Percentiles rank a stretch among this genome's conserved stretches.
Evolutionary conservation across 2,797 vertebrate species (phyloP).

Genomic region (Tachyglossus aculeatus): DNA sequence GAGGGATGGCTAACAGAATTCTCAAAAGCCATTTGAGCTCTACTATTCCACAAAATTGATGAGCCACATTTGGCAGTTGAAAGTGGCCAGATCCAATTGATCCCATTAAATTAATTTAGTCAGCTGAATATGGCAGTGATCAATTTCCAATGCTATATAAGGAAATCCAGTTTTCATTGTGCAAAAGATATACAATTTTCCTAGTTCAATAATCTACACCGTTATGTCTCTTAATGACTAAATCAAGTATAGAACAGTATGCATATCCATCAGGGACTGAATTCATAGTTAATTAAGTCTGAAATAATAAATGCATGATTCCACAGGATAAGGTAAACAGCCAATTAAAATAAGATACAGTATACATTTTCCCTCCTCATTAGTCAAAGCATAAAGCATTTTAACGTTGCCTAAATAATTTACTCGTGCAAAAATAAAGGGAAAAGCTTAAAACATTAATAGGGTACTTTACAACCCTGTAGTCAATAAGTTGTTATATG

Average conservation of each 20-base stretch:
- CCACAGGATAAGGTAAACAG: conserved; percentile 69
- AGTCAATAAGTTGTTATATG: conserved; percentile 71
- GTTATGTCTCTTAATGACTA: conserved; percentile 58
- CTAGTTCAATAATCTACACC: conserved; percentile 45
- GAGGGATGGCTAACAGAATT: no score
- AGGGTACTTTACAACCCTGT: conserved; percentile 64
- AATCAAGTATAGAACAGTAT: conserved; percentile 32
- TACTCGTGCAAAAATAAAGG: conserved; percentile 75
- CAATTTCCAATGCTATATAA: neutral
- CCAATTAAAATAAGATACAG: conserved; percentile 72
- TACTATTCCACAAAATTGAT: no score
- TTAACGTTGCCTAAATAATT: conserved; percentile 77
- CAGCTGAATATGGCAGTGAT: neutral
- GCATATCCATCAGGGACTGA: conserved; percentile 57
- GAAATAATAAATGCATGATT: conserved; percentile 71
- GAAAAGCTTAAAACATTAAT: conserved; percentile 76
- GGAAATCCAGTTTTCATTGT: conserved; percentile 3
- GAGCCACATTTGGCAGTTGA: no score
- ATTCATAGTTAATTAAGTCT: conserved; percentile 65
- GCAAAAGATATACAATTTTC: conserved; percentile 17
- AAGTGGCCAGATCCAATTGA: no score
- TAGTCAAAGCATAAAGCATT: conserved; percentile 74
- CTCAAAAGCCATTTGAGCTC: no score
- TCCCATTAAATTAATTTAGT: conserved; percentile 5
- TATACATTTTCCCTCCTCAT: conserved; percentile 64